phyloP scores from a whole-genome alignment of 2,888 invertebrate genomes.

The Brenthis daphne region DNA sequence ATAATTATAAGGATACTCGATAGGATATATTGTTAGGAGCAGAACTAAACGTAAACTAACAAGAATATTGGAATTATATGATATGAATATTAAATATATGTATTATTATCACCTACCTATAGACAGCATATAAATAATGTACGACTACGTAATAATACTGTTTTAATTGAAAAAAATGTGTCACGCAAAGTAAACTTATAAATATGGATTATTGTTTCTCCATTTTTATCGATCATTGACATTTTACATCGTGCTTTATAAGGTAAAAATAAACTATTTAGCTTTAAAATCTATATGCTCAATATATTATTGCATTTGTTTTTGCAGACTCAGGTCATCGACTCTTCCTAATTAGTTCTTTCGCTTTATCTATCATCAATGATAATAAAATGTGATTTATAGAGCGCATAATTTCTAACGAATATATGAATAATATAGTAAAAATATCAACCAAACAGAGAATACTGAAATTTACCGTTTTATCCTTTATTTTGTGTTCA shows the following conservation, averaged over 20 bases:
- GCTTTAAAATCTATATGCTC: too few relatives aligned
- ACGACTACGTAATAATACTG: background rate
- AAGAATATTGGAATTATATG: too few relatives aligned
- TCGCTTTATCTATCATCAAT: background rate
- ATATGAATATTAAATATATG: background rate
- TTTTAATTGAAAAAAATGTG: background rate
- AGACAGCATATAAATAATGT: background rate
- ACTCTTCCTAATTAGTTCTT: slow-evolving; percentile 6
- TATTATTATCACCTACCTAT: background rate
- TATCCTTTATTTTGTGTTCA: too few relatives aligned
- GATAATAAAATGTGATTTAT: background rate
- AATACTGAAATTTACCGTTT: too few relatives aligned
- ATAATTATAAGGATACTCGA: too few relatives aligned
- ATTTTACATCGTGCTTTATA: slow-evolving; percentile 9
- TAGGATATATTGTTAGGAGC: too few relatives aligned
- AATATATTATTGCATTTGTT: too few relatives aligned
- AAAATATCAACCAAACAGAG: too few relatives aligned
- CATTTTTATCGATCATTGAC: slow-evolving; percentile 9
- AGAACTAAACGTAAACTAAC: too few relatives aligned
- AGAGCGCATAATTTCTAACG: too few relatives aligned
- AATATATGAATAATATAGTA: too few relatives aligned
- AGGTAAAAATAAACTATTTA: background rate
- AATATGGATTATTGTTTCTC: slow-evolving; percentile 15
- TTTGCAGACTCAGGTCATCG: background rate
- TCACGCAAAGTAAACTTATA: slow-evolving; percentile 13